These are phyloP conservation scores for Pyrgilauda ruficollis DNA, from an alignment of 2,113 vertebrate species.

Conservation along the genomic window DNA sequence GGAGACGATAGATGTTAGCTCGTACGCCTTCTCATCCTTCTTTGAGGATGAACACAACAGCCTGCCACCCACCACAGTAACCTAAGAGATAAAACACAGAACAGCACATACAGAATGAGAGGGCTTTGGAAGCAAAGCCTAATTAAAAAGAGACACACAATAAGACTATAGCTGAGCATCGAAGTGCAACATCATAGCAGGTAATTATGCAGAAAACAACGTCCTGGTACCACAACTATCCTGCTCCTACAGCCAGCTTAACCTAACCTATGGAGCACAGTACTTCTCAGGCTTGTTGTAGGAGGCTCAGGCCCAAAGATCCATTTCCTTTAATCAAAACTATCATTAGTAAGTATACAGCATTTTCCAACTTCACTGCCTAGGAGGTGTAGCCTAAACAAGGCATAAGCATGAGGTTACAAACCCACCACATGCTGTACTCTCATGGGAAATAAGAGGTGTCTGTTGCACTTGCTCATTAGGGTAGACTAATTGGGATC, in stretches of 20 bases:
- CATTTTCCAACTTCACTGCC: background rate
- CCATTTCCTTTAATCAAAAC: background rate
- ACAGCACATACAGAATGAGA: background rate
- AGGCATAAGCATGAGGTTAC: background rate
- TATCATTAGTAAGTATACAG: background rate
- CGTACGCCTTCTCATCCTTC: background rate
- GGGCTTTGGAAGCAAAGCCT: background rate
- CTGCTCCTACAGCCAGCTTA: background rate
- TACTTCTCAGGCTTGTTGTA: background rate
- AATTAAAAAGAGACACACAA: background rate
- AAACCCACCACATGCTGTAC: rapidly evolving
- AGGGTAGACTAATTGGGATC: background rate
- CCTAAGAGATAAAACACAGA: background rate
- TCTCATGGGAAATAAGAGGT: background rate
- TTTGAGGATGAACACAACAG: background rate
- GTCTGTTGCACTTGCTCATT: background rate
- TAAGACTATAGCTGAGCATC: background rate
- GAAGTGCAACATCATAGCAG: background rate
- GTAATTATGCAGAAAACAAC: background rate
- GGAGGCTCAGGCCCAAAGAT: background rate
- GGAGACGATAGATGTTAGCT: background rate
- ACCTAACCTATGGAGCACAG: background rate
- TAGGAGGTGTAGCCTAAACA: background rate
- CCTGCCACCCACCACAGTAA: background rate
- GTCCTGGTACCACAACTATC: background rate